Base-by-base conservation (phyloP, 2,797 vertebrate genomes). In the Salmo trutta region DNA sequence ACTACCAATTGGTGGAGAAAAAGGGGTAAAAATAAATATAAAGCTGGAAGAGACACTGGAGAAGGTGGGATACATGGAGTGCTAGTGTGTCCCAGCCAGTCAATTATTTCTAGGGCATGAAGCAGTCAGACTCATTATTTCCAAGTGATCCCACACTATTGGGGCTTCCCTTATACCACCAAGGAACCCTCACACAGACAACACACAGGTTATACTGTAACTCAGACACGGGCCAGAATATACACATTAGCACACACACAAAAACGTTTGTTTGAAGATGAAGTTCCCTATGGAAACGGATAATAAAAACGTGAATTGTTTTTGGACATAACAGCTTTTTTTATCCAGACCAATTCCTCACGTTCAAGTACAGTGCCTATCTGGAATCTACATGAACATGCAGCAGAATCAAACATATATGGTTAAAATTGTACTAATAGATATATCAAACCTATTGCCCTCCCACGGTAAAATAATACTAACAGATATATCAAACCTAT, bases 81-180 rank as follows among this genome's bases (percentile, higher is more conserved):
- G 79, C 82, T 77, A 68, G 81, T 78, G 41, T 41, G 86, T 85
- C 87, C 86, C 84, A 92, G 88, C 86, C 84, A 92, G 88, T 92
- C 90, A 85, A 92, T 91, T 89, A 92, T 92, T 90, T 92, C 88
- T 87, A 86, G 10, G 10, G 41, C 41, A 47, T 47, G 10, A 47
- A 47, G 41, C 10, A 12, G 41, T 47, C 41, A 47, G 41, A 56
- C 84, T 91, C 89, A 90, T 92, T 90, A 91, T 92, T 84, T 92
- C 86, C 83, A 81, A 80, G 81, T 87, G 84, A 91, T 87, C 84
- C 86, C 81, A 83, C 81, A 77, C 89, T 90, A 88, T 91, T 91
- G 85, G 88, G 90, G 86, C 84, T 91, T 88, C 85, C 87, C 87
- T 84, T 87, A 87, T 81, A 90, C 83, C 31, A 33, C 52, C 16